Evolutionary conservation across 2,113 vertebrate species (phyloP).

Genomic region (Percina caprodes): DNA sequence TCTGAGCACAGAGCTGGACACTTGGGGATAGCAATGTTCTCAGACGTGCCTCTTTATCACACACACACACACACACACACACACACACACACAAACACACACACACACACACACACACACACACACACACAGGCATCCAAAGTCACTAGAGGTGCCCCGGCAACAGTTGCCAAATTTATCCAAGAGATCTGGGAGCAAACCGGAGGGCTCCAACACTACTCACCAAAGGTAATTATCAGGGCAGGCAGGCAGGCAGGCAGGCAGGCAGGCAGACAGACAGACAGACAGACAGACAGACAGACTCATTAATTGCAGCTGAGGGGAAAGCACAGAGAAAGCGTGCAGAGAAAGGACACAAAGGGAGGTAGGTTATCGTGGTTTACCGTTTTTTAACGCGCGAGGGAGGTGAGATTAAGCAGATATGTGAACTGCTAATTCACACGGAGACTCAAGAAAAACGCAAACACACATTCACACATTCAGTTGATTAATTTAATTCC

Average conservation of each 20-base stretch:
- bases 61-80: conserved; percentile 36
- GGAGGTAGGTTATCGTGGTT: background rate
- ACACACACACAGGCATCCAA: conserved; percentile 31
- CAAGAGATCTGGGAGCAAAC: conserved; percentile 42
- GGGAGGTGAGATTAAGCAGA: conserved; percentile 7
- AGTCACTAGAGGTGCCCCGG: conserved; percentile 47
- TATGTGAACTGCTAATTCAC: conserved; percentile 9
- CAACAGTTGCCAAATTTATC: conserved; percentile 61
- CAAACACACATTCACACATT: background rate
- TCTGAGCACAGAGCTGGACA: conserved; percentile 54
- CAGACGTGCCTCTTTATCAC: conserved; percentile 39
- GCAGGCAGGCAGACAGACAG: conserved; percentile 40
- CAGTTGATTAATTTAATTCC: background rate
- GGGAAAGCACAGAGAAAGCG: conserved; percentile 20
- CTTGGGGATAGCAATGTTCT: conserved; percentile 36
- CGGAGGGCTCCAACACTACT: conserved; percentile 32
- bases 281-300: conserved; percentile 18
- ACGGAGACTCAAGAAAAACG: background rate
- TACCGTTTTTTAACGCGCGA: background rate
- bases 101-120: conserved; percentile 27
- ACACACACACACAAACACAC: conserved; percentile 27
- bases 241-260: conserved; percentile 42
- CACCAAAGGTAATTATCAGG: conserved; percentile 57
- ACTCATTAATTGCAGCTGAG: conserved; percentile 65
- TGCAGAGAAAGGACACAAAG: conserved; percentile 12